phyloP scores from a whole-genome alignment of 2,113 vertebrate genomes.

The Rhinolophus ferrumequinum region DNA sequence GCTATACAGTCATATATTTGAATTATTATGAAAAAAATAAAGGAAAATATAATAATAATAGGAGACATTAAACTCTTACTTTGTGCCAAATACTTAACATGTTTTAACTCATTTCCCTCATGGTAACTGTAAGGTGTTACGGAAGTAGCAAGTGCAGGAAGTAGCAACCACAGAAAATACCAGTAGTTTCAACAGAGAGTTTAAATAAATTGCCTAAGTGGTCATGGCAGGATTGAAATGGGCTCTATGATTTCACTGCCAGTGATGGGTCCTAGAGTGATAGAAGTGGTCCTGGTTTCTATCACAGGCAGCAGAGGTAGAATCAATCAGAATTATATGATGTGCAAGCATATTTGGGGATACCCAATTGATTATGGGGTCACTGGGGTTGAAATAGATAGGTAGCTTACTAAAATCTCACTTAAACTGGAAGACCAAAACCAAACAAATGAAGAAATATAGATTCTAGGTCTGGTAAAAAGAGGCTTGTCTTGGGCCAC shows the following conservation, averaged over 20 bases:
- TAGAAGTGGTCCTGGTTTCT: not conserved
- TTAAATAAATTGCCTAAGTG: not conserved
- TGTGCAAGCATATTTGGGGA: not conserved
- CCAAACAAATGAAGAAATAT: not conserved
- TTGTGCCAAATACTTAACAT: not conserved
- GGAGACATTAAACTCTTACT: not conserved
- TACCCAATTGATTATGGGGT: not conserved
- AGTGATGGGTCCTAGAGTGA: not conserved
- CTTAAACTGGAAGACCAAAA: not conserved
- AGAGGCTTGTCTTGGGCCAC: not conserved
- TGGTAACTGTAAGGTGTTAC: not conserved
- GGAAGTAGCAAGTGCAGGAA: not conserved
- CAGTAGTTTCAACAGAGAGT: not conserved
- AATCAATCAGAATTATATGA: not conserved
- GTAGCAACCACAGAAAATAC: not conserved
- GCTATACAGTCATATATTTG: not conserved
- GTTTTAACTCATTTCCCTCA: not conserved
- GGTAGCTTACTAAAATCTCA: not conserved
- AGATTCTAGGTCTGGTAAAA: not conserved
- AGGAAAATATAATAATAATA: not conserved
- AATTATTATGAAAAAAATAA: not conserved
- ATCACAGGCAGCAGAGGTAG: not conserved
- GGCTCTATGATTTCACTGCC: not conserved
- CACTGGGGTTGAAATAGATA: not conserved
- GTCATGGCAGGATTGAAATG: not conserved